Conservation (phyloP, 2,888 invertebrate genomes). For the Amphipoea lucens region DNA sequence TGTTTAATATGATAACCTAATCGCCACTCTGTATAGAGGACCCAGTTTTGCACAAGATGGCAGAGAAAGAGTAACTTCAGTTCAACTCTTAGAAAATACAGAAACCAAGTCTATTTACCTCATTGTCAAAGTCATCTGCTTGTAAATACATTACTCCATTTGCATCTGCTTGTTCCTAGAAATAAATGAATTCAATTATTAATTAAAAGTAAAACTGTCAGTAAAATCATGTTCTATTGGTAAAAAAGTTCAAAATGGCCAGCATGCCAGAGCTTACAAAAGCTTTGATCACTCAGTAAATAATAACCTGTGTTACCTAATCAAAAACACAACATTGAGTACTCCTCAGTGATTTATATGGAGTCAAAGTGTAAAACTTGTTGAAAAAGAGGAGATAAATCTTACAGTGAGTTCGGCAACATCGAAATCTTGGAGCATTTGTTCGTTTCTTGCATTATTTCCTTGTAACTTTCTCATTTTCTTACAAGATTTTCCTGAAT, state of each 20-base stretch:
- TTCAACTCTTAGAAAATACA: neutral
- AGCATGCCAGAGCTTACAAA: neutral
- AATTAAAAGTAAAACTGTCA: neutral
- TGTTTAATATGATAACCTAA: no score
- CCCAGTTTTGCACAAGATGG: neutral
- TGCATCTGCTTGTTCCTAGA: conserved; percentile 16
- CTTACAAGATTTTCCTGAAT: conserved; percentile 2
- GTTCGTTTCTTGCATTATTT: neutral
- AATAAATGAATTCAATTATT: neutral
- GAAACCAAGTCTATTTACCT: conserved; percentile 4
- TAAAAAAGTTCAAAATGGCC: neutral
- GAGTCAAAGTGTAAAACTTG: neutral
- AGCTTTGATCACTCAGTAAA: neutral
- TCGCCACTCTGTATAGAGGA: neutral
- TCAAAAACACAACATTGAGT: neutral
- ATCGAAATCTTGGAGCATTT: conserved; percentile 9
- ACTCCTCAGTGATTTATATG: neutral
- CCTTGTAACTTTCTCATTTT: conserved; percentile 5
- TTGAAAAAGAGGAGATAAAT: neutral
- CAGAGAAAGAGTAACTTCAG: neutral
- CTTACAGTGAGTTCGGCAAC: conserved; percentile 20
- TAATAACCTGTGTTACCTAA: neutral
- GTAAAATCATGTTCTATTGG: neutral
- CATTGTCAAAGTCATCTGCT: conserved; percentile 25
- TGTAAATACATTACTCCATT: conserved; percentile 27